Conservation (phyloP, 2,797 vertebrate species). For the Percopsis omiscomaycus region DNA sequence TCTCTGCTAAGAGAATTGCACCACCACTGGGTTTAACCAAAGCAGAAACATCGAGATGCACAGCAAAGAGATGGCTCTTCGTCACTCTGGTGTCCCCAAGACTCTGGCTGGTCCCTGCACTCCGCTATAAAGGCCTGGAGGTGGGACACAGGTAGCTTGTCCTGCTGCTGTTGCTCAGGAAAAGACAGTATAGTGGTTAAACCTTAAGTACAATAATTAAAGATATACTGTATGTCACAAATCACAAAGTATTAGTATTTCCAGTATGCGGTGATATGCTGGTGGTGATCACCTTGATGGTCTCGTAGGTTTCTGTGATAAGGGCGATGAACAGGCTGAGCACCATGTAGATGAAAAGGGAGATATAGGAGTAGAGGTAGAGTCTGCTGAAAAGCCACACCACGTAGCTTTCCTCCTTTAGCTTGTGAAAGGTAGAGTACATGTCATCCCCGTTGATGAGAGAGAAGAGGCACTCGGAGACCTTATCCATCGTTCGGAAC, state of each 20-base stretch:
- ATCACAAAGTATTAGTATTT: background rate
- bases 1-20: slow-evolving; percentile 1
- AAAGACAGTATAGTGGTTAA: background rate
- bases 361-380: slow-evolving; percentile 95
- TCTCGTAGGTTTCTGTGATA: slow-evolving; percentile 94
- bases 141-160: slow-evolving; percentile 82
- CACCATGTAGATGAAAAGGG: slow-evolving; percentile 96
- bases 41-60: slow-evolving; percentile 51
- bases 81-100: slow-evolving; percentile 81
- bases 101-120: slow-evolving; percentile 85
- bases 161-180: slow-evolving; percentile 83
- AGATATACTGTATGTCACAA: too few relatives aligned
- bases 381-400: slow-evolving; percentile 95
- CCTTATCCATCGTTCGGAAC: slow-evolving; percentile 89
- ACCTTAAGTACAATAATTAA: too few relatives aligned
- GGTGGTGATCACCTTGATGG: slow-evolving; percentile 85
- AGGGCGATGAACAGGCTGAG: slow-evolving; percentile 96
- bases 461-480: slow-evolving; percentile 93
- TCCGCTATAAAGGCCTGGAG: slow-evolving; percentile 85
- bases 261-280: background rate
- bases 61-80: slow-evolving; percentile 60
- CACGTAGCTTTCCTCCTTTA: slow-evolving; percentile 86
- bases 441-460: slow-evolving; percentile 95
- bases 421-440: slow-evolving; percentile 89
- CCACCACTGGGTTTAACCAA: slow-evolving; percentile 52